phyloP scores from a whole-genome alignment of 1,140 invertebrate genomes.

The Lysiphlebus fabarum region DNA sequence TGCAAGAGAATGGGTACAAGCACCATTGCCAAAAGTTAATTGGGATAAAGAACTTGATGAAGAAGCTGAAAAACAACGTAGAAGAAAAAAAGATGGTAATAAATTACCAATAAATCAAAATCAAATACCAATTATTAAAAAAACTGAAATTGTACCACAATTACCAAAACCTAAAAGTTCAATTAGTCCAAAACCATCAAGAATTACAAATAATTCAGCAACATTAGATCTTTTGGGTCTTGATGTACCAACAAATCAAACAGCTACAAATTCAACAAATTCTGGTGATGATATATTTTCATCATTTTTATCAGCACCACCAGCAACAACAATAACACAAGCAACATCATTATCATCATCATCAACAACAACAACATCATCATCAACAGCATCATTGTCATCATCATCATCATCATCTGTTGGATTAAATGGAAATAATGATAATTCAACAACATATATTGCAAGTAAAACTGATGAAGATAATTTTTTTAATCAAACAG shows the following conservation, averaged over 20 bases:
- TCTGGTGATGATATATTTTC: conserved; percentile 71
- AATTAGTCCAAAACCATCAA: conserved; percentile 68
- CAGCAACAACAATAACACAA: conserved; percentile 57
- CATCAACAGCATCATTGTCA: conserved; percentile 34
- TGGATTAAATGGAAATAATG: conserved; percentile 31
- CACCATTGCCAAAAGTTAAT: conserved; percentile 71
- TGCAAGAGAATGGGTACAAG: conserved; percentile 92
- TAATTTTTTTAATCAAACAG: conserved; percentile 86
- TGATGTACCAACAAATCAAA: conserved; percentile 50
- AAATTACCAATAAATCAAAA: conserved; percentile 47
- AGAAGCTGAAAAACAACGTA: conserved; percentile 76
- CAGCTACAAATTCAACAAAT: conserved; percentile 42
- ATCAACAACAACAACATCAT: conserved; percentile 33
- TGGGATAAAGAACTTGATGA: conserved; percentile 86
- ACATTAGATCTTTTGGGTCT: conserved; percentile 64
- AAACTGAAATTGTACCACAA: conserved; percentile 57
- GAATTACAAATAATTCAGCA: conserved; percentile 49
- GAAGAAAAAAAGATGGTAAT: conserved; percentile 67
- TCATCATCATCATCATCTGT: conserved; percentile 31
- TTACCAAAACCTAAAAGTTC: conserved; percentile 61
- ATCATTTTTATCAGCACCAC: conserved; percentile 70
- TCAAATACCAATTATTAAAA: conserved; percentile 47
- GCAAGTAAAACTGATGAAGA: conserved; percentile 76
- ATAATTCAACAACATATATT: conserved; percentile 42
- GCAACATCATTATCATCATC: conserved; percentile 27